Evolutionary conservation across 1,140 invertebrate genomes (phyloP).

Genomic region (Solenopsis fugax): DNA sequence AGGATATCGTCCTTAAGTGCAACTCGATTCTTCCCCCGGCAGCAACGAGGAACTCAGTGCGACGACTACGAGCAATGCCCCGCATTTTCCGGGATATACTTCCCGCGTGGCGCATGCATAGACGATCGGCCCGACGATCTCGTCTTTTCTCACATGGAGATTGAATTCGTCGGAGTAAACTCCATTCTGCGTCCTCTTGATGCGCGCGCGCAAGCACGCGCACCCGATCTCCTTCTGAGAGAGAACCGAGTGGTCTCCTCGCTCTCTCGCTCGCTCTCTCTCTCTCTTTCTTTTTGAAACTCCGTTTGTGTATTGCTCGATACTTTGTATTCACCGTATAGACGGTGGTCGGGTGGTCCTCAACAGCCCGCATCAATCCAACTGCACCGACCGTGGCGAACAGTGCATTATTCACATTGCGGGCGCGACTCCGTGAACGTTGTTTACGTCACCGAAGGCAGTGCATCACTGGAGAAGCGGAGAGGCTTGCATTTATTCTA

Average conservation of each 20-base stretch:
- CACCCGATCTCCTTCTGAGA: constrained; percentile 17
- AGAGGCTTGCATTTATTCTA: background rate
- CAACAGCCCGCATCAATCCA: constrained; percentile 55
- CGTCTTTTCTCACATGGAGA: constrained; percentile 69
- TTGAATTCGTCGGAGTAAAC: constrained; percentile 73
- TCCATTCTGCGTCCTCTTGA: constrained; percentile 59
- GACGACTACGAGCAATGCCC: constrained; percentile 53
- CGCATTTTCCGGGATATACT: constrained; percentile 39
- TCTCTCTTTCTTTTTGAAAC: background rate
- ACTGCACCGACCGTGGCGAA: constrained; percentile 49
- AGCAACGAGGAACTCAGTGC: constrained; percentile 35
- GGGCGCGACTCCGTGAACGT: constrained; percentile 34
- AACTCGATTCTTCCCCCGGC: constrained; percentile 54
- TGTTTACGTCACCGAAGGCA: constrained; percentile 40
- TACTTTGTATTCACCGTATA: constrained; percentile 50
- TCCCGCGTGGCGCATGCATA: constrained; percentile 56
- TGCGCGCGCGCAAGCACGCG: constrained; percentile 9
- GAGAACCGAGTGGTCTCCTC: background rate
- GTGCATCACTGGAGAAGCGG: constrained; percentile 9
- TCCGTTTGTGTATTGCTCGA: constrained; percentile 16
- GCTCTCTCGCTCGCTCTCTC: background rate
- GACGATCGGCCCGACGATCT: constrained; percentile 67
- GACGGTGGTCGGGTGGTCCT: constrained; percentile 21
- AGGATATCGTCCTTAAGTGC: constrained; percentile 46
- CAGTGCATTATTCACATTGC: constrained; percentile 48